Conservation (phyloP, 1,140 invertebrate species). For the Steinernema khuongi region DNA sequence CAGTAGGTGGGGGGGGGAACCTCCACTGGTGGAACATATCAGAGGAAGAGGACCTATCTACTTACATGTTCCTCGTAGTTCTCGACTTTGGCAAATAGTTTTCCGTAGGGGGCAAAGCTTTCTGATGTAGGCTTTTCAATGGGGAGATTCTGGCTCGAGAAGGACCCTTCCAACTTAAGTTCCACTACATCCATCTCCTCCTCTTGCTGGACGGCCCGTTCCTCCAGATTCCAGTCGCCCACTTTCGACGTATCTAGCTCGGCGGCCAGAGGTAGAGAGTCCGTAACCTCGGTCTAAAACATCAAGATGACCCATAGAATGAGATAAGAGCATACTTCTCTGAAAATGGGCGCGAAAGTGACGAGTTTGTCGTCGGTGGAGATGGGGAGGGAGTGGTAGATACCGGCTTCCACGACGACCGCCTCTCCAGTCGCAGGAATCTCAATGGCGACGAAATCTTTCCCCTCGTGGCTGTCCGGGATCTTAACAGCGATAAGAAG, state of each 20-base stretch:
- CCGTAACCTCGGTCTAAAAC: not conserved
- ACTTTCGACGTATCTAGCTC: not conserved
- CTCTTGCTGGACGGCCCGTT: too few species aligned
- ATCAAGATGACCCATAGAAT: not conserved
- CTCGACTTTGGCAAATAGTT: not conserved
- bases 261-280: not conserved
- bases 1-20: too few species aligned
- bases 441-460: not conserved
- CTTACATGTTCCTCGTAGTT: not conserved
- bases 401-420: not conserved
- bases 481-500: not conserved
- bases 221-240: too few species aligned
- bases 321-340: not conserved
- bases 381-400: conserved; percentile 8
- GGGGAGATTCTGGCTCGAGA: not conserved
- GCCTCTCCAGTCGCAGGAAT: not conserved
- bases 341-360: not conserved
- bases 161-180: not conserved
- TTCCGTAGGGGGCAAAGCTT: not conserved
- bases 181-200: not conserved
- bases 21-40: too few species aligned
- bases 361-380: not conserved
- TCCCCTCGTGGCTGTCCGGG: not conserved
- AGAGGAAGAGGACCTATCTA: not conserved
- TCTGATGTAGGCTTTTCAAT: not conserved